Base-by-base conservation (phyloP, 2,113 vertebrate genomes). In the Tympanuchus pallidicinctus region DNA sequence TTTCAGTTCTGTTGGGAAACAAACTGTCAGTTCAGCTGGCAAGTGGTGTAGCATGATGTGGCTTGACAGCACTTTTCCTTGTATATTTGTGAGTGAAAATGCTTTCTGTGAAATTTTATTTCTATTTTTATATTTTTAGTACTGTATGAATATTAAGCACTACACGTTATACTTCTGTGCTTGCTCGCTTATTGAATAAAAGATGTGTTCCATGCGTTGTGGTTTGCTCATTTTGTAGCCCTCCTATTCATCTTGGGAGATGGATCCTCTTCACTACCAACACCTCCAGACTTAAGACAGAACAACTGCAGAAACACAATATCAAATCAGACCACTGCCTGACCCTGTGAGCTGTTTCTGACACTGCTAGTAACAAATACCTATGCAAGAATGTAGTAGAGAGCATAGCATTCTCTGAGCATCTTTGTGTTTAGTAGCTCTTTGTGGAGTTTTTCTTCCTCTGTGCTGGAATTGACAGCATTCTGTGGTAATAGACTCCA, bases 91-190 rank as follows among this genome's bases (percentile, higher is more conserved):
- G 97, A 95, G 94, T 96, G 96, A 92, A 94, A 97, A 97, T 91
- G 98, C 97, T 97, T 95, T 96, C 93, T 93, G 97, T 96, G 96
- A 97, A 94, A 95, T 97, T 97, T 97, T 78, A 74, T 97, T 98
- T 97, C 96, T 98, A 97, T 97, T 98, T 98, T 98, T 98, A 96
- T 97, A 97, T 97, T 97, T 97, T 96, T 94, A 92, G 96, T 97
- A 93, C 96, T 96, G 94, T 97, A 92, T 92, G 95, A 97, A 80
- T 96, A 73, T 94, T 88, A 70, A 97, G 96, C 94, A 82, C 96
- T 92, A 92, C 93, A 93, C 91, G 18, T 63, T 90, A 79, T 80
- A 74, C 91, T 93, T 85, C 92, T 96, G 96, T 96, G 96, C 95
- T 97, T 96, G 97, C 97, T 97, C 97, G 96, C 96, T 94, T 97